Percentiles rank a stretch among this genome's conserved stretches.
Conservation (phyloP, 1,140 invertebrate species). For the Archivesica marissinica region DNA sequence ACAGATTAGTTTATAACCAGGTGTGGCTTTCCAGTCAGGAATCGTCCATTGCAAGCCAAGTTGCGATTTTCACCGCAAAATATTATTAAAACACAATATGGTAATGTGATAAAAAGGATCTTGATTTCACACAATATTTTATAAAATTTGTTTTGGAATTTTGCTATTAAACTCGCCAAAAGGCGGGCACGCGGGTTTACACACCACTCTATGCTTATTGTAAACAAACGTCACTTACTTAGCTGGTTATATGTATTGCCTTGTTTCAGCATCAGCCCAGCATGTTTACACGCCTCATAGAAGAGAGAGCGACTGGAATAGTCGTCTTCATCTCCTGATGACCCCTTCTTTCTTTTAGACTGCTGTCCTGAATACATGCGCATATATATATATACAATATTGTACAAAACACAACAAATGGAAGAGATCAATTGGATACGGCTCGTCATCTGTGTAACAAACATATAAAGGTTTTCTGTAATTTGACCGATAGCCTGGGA, state of each 20-base stretch:
- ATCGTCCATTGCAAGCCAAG: no score
- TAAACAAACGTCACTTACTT: constrained; percentile 62
- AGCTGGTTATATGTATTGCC: constrained; percentile 70
- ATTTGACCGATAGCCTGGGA: no score
- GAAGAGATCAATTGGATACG: background rate
- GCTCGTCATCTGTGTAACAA: background rate
- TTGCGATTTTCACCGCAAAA: background rate
- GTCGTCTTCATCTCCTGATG: constrained; percentile 12
- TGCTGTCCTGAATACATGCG: constrained; percentile 15
- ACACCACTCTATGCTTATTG: background rate
- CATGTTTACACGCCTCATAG: constrained; percentile 61
- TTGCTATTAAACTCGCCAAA: background rate
- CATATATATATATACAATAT: background rate
- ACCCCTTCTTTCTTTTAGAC: constrained; percentile 36
- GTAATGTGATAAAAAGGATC: background rate
- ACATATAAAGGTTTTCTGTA: background rate
- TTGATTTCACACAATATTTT: background rate
- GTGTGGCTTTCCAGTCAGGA: no score
- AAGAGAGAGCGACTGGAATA: constrained; percentile 63
- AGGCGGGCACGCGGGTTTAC: background rate
- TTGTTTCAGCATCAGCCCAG: constrained; percentile 72
- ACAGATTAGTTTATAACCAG: no score
- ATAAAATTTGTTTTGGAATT: background rate
- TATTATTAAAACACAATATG: background rate
- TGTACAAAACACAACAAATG: background rate